Evolutionary conservation across 2,888 invertebrate genomes (phyloP), one percentile per base, ranked within the genome.

Genomic region (Drosophila austrosaltans): DNA sequence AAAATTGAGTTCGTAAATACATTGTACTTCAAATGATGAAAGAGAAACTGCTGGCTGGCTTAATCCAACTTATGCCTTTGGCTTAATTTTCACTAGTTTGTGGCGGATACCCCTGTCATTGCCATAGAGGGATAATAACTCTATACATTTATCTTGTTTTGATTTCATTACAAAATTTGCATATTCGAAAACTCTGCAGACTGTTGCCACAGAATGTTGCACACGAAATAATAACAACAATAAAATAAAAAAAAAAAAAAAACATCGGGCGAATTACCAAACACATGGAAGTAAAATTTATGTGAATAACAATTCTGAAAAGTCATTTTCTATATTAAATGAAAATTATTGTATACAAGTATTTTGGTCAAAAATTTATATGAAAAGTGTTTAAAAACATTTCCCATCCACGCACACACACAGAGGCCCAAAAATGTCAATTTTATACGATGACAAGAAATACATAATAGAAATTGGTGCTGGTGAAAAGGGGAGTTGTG

Each of bases 311-410:
- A 44, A 59, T 68, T 66, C 28, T 25, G n/a, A 54, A 69, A 66
- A 65, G 61, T 57, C 59, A 69, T 57, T 75, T 70, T 16, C n/a
- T 36, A 36, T 56, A 36, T 39, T n/a, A 53, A 39, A 16, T 48
- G 16, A 62, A 53, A 58, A 58, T 58, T 58, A 30, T 22, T 53
- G 20, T 56, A 20, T 36, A 62, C 5, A 36, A 66, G 28, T 48
- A 40, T 56, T 58, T 66, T 54, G 25, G 60, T 22, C n/a, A 59
- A 62, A 72, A 16, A 81, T 53, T 75, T 36, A 57, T 75, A 48
- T 68, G 36, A 67, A 65, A 65, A 73, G 67, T 58, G 54, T 65
- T 78, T 72, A 69, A 76, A 76, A 56, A 64, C 56, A 78, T 76
- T 65, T 67, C 60, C 32, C 56, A 56, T 36, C 32, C 56, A 56